Evolutionary conservation across 2,888 invertebrate genomes (phyloP).

Genomic region (Rutpela maculata): DNA sequence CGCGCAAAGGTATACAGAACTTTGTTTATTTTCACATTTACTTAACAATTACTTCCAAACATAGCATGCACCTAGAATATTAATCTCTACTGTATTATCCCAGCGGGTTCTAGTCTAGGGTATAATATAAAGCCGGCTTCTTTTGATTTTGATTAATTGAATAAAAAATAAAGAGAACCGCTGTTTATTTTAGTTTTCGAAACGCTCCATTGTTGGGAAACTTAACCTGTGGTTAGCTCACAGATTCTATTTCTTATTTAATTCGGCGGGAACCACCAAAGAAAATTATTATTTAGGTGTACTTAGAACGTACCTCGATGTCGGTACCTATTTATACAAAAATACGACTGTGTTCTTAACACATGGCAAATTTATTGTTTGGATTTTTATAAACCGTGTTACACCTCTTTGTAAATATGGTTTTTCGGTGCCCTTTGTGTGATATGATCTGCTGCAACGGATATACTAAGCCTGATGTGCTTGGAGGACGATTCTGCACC

Average conservation of each 20-base stretch:
- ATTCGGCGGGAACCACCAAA: conserved; percentile 51
- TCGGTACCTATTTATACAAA: conserved; percentile 25
- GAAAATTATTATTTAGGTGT: conserved; percentile 48
- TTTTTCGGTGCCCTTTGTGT: background rate
- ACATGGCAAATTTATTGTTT: conserved; percentile 14
- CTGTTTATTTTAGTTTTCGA: conserved; percentile 52
- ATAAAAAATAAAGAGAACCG: conserved; percentile 50
- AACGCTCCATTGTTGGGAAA: conserved; percentile 50
- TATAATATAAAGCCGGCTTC: conserved; percentile 37
- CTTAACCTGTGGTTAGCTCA: conserved; percentile 42
- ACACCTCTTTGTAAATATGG: conserved; percentile 16
- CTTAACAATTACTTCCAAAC: background rate
- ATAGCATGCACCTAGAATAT: background rate
- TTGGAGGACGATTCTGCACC: background rate
- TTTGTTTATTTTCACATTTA: conserved; percentile 7
- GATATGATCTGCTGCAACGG: conserved; percentile 11
- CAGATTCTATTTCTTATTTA: conserved; percentile 48
- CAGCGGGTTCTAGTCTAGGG: background rate
- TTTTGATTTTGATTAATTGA: conserved; percentile 54
- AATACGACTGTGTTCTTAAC: conserved; percentile 15
- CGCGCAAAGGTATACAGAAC: background rate
- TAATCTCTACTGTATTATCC: background rate
- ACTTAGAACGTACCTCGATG: conserved; percentile 25
- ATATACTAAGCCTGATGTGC: conserved; percentile 7
- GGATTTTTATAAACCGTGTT: background rate